A percentile compares a stretch with the other conserved stretches of the same genome.
Conservation (phyloP, 92 coral and sea anemone genomes). For the Porites rus region DNA sequence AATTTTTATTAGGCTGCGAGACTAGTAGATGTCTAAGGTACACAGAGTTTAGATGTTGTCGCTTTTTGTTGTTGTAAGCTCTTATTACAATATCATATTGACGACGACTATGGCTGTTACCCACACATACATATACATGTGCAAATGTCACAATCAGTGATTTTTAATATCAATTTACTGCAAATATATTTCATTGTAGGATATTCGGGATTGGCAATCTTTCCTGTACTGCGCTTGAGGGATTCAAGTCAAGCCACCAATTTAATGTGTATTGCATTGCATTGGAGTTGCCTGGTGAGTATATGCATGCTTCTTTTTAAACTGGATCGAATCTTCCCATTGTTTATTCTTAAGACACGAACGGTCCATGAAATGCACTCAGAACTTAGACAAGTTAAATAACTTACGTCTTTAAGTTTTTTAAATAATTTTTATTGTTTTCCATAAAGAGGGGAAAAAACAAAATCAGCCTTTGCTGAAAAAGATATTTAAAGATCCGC, state of each 20-base stretch:
- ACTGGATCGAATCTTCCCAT: not conserved
- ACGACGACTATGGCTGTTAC: too few species aligned
- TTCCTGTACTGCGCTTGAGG: constrained; percentile 36
- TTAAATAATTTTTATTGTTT: not conserved
- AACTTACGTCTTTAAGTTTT: not conserved
- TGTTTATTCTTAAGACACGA: not conserved
- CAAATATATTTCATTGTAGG: constrained; percentile 9
- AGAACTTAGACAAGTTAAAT: not conserved
- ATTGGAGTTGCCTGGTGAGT: constrained; percentile 33
- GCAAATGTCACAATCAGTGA: too few species aligned
- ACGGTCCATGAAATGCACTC: not conserved
- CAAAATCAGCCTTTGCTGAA: too few species aligned
- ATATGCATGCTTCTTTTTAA: not conserved
- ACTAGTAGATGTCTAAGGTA: too few species aligned
- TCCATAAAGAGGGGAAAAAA: not conserved
- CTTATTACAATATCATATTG: too few species aligned
- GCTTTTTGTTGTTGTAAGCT: too few species aligned
- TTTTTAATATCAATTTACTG: too few species aligned
- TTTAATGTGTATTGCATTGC: constrained; percentile 34
- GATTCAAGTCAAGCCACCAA: constrained; percentile 33
- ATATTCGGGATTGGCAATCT: constrained; percentile 28
- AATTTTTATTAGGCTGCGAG: too few species aligned
- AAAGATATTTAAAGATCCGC: too few species aligned
- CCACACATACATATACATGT: too few species aligned
- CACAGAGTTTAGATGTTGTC: too few species aligned